A percentile compares a stretch with the other conserved stretches of the same genome.
phyloP scores from a whole-genome alignment of 2,113 vertebrate species.

The Rhabdomys dilectus region DNA sequence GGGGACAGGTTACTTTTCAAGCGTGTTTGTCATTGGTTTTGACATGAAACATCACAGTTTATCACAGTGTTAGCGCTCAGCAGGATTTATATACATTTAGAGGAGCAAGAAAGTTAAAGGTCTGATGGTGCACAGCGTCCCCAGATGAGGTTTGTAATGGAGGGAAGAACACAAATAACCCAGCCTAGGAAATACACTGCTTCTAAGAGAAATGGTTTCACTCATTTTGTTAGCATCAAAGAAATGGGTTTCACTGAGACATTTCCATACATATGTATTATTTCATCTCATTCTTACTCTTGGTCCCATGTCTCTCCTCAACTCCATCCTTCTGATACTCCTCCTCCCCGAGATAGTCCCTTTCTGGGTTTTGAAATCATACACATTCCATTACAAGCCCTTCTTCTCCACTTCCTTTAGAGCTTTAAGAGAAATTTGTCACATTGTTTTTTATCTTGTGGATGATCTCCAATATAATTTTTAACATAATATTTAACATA shows the following conservation, averaged over 20 bases:
- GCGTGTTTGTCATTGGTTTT: background rate
- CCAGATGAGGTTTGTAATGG: background rate
- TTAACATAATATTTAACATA: background rate
- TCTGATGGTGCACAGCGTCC: background rate
- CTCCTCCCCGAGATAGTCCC: background rate
- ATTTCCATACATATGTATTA: background rate
- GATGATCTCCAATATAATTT: background rate
- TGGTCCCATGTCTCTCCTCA: background rate
- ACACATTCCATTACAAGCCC: too few relatives aligned
- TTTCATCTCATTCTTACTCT: background rate
- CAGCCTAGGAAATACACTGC: background rate
- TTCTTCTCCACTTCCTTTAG: background rate
- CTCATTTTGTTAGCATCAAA: background rate
- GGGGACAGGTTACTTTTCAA: background rate
- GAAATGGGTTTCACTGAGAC: background rate
- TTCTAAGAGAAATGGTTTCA: background rate
- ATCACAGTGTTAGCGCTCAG: background rate
- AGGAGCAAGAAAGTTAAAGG: background rate
- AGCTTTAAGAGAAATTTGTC: background rate
- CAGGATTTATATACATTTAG: background rate
- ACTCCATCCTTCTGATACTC: background rate
- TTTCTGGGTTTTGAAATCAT: background rate
- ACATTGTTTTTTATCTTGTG: conserved; percentile 15
- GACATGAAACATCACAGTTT: background rate
- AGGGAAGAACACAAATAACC: background rate